Percentiles rank a stretch among this genome's conserved stretches.
These are phyloP conservation scores for Kryptopterus vitreolus DNA, from an alignment of 2,797 vertebrate genomes.

Conservation along the genomic window DNA sequence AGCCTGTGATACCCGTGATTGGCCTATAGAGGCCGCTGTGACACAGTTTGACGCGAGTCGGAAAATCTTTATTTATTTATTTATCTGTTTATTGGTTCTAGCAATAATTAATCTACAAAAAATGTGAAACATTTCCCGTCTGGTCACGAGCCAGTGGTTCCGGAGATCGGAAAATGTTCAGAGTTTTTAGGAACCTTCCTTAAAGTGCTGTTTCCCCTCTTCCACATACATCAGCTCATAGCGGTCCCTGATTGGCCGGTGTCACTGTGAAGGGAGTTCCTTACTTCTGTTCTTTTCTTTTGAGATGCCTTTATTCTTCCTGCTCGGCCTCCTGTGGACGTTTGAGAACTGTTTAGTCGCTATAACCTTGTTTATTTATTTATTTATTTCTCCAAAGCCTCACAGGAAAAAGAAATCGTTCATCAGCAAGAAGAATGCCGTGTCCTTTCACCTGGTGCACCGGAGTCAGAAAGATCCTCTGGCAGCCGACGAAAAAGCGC, in stretches of 20 bases:
- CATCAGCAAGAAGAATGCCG: constrained; percentile 93
- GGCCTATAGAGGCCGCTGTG: no score
- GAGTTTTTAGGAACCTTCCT: no score
- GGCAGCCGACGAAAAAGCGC: constrained; percentile 90
- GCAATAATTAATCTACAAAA: no score
- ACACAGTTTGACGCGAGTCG: no score
- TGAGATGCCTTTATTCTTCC: background rate
- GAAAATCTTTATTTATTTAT: no score
- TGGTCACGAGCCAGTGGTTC: no score
- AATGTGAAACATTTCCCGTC: no score
- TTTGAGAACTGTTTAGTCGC: background rate
- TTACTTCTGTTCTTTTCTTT: background rate
- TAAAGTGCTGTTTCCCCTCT: background rate
- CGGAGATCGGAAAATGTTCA: no score
- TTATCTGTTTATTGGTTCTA: no score
- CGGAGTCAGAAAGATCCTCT: constrained; percentile 95
- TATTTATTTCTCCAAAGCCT: constrained; percentile 85
- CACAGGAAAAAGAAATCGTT: constrained; percentile 94
- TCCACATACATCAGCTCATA: background rate
- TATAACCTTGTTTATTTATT: background rate
- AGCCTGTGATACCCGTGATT: no score
- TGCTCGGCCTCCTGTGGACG: background rate
- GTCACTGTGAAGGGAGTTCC: background rate
- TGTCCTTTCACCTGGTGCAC: constrained; percentile 95
- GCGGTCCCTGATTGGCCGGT: no score